Evolutionary conservation across 1,140 invertebrate genomes (phyloP).

Genomic region (Leptinotarsa texana): DNA sequence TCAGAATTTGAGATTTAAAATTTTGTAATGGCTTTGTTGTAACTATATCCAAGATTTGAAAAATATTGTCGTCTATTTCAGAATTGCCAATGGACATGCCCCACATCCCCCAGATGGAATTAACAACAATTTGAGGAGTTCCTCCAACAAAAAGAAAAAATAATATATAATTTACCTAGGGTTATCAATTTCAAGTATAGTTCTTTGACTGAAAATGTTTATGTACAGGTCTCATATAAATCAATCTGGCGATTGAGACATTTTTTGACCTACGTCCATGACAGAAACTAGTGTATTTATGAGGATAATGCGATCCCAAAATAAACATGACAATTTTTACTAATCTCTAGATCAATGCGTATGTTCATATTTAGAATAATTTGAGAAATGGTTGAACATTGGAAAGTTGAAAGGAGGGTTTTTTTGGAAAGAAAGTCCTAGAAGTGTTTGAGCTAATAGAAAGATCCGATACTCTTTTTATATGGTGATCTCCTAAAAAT

Average conservation of each 20-base stretch:
- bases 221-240: neutral
- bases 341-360: neutral
- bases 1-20: too few relatives aligned
- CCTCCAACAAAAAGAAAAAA: constrained; percentile 40
- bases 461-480: too few relatives aligned
- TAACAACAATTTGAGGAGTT: constrained; percentile 28
- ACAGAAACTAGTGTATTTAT: neutral
- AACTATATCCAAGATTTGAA: too few relatives aligned
- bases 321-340: neutral
- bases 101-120: constrained; percentile 34
- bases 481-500: too few relatives aligned
- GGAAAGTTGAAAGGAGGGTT: too few relatives aligned
- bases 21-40: too few relatives aligned
- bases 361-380: neutral
- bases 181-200: constrained; percentile 4
- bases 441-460: too few relatives aligned
- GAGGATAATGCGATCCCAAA: neutral
- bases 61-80: constrained; percentile 18
- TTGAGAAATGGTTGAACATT: neutral
- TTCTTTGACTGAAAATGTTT: neutral
- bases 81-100: constrained; percentile 38
- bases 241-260: neutral
- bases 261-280: neutral
- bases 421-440: too few relatives aligned
- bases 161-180: constrained; percentile 24